Percentiles rank a stretch among this genome's conserved stretches.
These are phyloP conservation scores for Lanistes nyassanus DNA, from an alignment of 1,140 invertebrate species.

Conservation along the genomic window DNA sequence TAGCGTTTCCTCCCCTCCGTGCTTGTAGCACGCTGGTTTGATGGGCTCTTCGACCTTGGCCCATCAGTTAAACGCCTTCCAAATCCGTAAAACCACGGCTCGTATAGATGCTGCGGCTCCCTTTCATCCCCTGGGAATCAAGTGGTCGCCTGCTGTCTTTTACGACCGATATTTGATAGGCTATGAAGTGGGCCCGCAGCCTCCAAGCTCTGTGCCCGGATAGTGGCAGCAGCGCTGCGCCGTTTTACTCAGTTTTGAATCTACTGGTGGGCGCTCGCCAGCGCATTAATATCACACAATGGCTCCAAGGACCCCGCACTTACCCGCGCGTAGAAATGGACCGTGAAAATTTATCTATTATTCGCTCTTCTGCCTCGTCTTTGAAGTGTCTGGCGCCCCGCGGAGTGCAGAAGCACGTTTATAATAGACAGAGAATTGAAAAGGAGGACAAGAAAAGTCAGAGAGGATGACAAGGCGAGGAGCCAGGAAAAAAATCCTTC, in stretches of 20 bases:
- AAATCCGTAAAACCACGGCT: not conserved
- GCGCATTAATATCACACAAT: constrained; percentile 11
- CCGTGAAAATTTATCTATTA: constrained; percentile 7
- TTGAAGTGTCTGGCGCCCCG: not conserved
- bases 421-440: not conserved
- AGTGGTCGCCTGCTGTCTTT: not conserved
- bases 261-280: not conserved
- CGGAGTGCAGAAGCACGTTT: not conserved
- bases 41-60: no score
- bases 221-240: not conserved
- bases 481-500: no score
- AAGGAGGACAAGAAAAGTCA: not conserved
- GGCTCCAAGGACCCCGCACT: not conserved
- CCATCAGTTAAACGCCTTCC: not conserved
- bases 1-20: no score
- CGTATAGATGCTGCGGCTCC: not conserved
- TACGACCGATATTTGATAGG: constrained; percentile 1
- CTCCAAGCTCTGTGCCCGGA: not conserved
- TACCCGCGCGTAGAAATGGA: constrained; percentile 4
- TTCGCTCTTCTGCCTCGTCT: constrained; percentile 7
- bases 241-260: constrained; percentile 14
- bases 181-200: not conserved
- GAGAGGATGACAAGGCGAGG: not conserved
- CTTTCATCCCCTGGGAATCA: not conserved
- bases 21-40: no score